phyloP scores from a whole-genome alignment of 2,888 invertebrate genomes.

The Pandemis heparana region DNA sequence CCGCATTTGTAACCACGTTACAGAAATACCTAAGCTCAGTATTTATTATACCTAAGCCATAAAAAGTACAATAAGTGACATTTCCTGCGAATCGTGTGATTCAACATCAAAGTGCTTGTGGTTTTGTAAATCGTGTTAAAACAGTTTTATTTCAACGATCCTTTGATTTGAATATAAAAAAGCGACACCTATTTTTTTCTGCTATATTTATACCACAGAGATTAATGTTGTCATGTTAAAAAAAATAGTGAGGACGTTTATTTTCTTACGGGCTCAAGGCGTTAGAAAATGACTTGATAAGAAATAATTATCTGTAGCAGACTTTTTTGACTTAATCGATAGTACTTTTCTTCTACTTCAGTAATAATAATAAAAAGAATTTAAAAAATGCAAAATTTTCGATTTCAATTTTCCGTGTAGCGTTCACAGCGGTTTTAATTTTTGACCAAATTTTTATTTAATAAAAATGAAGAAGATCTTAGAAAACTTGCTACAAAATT shows the following conservation, averaged over 20 bases:
- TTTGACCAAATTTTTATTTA: too few species aligned
- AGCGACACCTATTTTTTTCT: not conserved
- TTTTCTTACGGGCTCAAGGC: not conserved
- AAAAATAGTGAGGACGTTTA: not conserved
- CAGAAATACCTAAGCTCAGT: conserved; percentile 19
- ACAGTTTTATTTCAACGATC: conserved; percentile 28
- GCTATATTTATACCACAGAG: not conserved
- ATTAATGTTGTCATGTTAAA: not conserved
- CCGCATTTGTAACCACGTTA: conserved; percentile 15
- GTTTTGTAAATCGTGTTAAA: conserved; percentile 29
- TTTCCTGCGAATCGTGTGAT: conserved; percentile 34
- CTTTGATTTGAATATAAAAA: conserved; percentile 22
- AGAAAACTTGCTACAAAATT: too few species aligned
- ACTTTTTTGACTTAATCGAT: too few species aligned
- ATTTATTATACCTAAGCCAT: conserved; percentile 21
- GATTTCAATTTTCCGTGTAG: too few species aligned
- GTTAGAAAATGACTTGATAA: too few species aligned
- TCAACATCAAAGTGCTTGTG: conserved; percentile 33
- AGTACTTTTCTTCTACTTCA: too few species aligned
- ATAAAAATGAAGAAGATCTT: too few species aligned
- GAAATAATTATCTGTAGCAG: too few species aligned
- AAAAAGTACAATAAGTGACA: conserved; percentile 30
- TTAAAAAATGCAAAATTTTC: too few species aligned
- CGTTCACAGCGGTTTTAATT: too few species aligned
- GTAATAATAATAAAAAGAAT: too few species aligned